These are phyloP conservation scores for Leucoraja erinaceus DNA, from an alignment of 2,113 vertebrate genomes.

Conservation along the genomic window DNA sequence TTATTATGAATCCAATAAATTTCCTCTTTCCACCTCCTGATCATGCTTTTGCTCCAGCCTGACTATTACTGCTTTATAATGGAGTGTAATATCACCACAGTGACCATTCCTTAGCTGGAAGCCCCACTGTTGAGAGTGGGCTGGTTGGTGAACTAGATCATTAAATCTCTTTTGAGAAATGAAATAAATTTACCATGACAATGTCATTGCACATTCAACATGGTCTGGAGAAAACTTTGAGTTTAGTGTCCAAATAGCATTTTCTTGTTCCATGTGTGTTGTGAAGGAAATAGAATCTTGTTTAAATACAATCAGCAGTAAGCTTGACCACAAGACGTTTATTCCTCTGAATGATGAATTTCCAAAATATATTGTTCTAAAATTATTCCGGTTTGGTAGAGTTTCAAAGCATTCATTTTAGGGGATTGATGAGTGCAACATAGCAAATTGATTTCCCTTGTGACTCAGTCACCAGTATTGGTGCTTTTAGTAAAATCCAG, in stretches of 20 bases:
- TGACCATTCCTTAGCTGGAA: not conserved
- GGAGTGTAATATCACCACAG: not conserved
- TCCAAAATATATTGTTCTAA: not conserved
- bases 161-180: not conserved
- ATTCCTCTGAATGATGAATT: not conserved
- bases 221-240: not conserved
- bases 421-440: not conserved
- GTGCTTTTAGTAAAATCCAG: not conserved
- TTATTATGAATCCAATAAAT: not conserved
- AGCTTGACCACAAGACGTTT: not conserved
- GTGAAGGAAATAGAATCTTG: not conserved
- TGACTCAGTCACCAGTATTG: not conserved
- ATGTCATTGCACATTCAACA: not conserved
- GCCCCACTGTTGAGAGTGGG: not conserved
- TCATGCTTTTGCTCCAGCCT: not conserved
- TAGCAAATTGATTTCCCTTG: constrained; percentile 3
- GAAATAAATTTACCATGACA: not conserved
- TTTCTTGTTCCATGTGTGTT: constrained; percentile 4
- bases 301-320: not conserved
- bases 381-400: not conserved
- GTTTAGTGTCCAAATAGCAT: not conserved
- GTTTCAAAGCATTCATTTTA: constrained; percentile 1
- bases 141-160: not conserved
- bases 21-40: not conserved
- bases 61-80: not conserved